Percentiles rank a stretch among this genome's conserved stretches.
phyloP scores from a whole-genome alignment of 2,113 vertebrate species.

The Mustela lutreola region DNA sequence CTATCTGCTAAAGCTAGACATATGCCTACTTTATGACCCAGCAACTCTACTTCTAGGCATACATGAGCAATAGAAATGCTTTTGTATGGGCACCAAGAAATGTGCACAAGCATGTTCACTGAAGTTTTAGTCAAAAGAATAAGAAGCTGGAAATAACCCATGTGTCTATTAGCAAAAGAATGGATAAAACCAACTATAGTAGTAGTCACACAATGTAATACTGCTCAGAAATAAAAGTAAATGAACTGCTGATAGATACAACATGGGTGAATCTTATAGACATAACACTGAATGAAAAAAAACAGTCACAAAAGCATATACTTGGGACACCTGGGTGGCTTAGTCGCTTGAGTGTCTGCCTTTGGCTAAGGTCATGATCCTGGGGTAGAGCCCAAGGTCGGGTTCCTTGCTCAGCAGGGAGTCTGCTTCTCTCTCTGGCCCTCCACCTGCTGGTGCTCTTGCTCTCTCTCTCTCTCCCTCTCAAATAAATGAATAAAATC shows the following conservation, averaged over 20 bases:
- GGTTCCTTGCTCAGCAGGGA: too few species aligned
- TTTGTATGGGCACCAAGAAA: not conserved
- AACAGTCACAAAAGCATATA: not conserved
- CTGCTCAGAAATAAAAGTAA: slow-evolving; percentile 47
- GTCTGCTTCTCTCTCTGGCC: too few species aligned
- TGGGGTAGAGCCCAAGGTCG: too few species aligned
- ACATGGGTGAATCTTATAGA: not conserved
- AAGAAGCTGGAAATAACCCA: slow-evolving; percentile 45
- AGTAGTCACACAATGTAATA: not conserved
- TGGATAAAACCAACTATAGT: slow-evolving; percentile 26
- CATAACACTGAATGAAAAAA: not conserved
- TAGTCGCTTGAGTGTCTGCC: too few species aligned
- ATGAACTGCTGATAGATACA: not conserved
- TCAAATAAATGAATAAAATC: too few species aligned
- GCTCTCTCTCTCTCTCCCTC: too few species aligned
- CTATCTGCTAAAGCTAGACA: slow-evolving; percentile 35
- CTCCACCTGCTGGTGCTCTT: too few species aligned
- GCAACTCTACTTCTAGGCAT: not conserved
- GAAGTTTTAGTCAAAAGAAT: slow-evolving; percentile 19
- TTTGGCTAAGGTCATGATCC: too few species aligned
- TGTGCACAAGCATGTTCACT: not conserved
- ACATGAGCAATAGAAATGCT: not conserved
- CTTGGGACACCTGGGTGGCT: not conserved
- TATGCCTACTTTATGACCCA: slow-evolving; percentile 4
- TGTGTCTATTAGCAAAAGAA: not conserved